phyloP scores from a whole-genome alignment of 2,888 invertebrate species.

The Cephus spinipes region DNA sequence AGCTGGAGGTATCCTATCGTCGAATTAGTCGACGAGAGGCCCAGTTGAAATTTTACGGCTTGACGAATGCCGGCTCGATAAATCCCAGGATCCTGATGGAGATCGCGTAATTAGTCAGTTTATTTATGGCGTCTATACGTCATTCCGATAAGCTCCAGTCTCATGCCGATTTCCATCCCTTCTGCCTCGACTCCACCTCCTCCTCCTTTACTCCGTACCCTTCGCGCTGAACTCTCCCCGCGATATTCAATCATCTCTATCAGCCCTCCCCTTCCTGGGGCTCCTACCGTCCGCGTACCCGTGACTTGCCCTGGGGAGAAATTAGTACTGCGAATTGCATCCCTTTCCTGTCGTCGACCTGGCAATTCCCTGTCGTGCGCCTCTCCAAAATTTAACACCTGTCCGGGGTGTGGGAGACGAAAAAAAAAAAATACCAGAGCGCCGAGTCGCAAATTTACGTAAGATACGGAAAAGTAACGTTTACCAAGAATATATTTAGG shows the following conservation, averaged over 20 bases:
- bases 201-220: not conserved
- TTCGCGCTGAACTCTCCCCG: not conserved
- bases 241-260: slow-evolving; percentile 7
- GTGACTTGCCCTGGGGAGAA: not conserved
- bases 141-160: slow-evolving; percentile 20
- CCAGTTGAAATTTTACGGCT: slow-evolving; percentile 27
- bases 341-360: not conserved
- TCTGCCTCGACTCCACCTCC: not conserved
- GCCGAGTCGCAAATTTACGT: too few species aligned
- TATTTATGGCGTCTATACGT: slow-evolving; percentile 27
- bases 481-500: not conserved
- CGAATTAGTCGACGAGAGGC: slow-evolving; percentile 17
- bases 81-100: slow-evolving; percentile 32
- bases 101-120: slow-evolving; percentile 25
- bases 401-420: not conserved
- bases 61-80: slow-evolving; percentile 26
- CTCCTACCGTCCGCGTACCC: not conserved
- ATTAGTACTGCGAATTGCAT: not conserved
- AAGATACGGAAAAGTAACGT: not conserved
- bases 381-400: not conserved
- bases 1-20: not conserved
- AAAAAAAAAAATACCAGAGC: not conserved
- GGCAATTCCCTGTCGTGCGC: not conserved
- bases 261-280: not conserved
- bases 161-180: not conserved